Percentiles rank a stretch among this genome's conserved stretches.
phyloP scores from a whole-genome alignment of 2,113 vertebrate species.

The Zosterops hypoxanthus region DNA sequence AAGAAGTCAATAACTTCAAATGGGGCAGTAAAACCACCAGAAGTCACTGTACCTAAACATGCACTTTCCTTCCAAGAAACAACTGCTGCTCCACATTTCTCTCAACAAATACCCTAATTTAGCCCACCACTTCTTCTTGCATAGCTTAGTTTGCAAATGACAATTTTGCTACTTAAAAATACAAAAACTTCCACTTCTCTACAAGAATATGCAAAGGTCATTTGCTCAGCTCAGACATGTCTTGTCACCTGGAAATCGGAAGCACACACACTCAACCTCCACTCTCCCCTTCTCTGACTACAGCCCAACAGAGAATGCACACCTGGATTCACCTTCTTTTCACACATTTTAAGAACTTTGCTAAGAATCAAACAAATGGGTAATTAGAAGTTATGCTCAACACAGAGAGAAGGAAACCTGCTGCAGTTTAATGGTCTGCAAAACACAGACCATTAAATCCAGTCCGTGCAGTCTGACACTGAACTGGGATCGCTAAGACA shows the following conservation, averaged over 20 bases:
- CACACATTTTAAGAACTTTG: not conserved
- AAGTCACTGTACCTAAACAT: not conserved
- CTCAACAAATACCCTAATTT: not conserved
- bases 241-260: not conserved
- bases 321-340: not conserved
- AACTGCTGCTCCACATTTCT: not conserved
- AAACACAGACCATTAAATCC: not conserved
- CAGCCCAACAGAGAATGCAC: not conserved
- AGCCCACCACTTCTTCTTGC: not conserved
- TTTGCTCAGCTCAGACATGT: not conserved
- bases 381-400: not conserved
- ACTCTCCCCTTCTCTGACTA: not conserved
- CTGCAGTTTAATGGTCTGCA: not conserved
- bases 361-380: not conserved
- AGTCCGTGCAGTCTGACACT: not conserved
- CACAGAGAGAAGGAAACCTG: not conserved
- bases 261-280: not conserved
- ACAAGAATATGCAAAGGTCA: not conserved
- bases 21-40: not conserved
- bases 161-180: not conserved
- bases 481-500: not conserved
- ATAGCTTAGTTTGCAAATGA: not conserved
- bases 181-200: not conserved
- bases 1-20: not conserved
- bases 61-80: not conserved